Conservation (phyloP, 2,888 invertebrate species). For the Creontiades dilutus region DNA sequence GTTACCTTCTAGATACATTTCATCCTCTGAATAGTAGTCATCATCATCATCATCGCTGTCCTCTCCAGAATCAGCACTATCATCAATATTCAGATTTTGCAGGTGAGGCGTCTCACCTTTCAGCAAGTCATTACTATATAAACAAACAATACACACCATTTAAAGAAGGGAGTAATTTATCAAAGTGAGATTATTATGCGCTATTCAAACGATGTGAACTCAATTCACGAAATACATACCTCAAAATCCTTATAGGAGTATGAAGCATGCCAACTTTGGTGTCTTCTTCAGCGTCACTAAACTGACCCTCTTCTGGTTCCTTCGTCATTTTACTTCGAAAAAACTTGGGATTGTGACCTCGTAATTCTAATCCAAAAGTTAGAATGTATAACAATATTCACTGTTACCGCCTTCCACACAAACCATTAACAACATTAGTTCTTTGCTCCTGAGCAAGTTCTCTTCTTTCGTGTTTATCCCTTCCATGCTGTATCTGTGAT, state of each 20-base stretch:
- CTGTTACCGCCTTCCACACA: too few relatives aligned
- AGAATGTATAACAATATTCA: too few relatives aligned
- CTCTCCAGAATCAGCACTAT: constrained; percentile 54
- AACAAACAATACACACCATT: background rate
- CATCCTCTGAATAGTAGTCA: constrained; percentile 64
- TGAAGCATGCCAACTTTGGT: constrained; percentile 52
- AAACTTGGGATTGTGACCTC: too few relatives aligned
- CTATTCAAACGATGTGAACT: background rate
- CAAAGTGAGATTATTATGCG: too few relatives aligned
- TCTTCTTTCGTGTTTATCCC: too few relatives aligned
- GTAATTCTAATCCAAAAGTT: too few relatives aligned
- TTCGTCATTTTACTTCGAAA: constrained; percentile 47
- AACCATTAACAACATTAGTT: too few relatives aligned
- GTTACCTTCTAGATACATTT: constrained; percentile 56
- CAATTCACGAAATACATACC: background rate
- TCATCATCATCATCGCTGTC: constrained; percentile 70
- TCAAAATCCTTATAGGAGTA: background rate
- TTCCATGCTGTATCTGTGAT: too few relatives aligned
- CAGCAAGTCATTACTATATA: background rate
- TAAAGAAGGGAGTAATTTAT: background rate
- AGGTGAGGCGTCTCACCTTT: constrained; percentile 13
- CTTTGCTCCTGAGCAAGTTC: too few relatives aligned
- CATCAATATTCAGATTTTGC: constrained; percentile 49
- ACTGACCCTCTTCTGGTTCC: constrained; percentile 78
- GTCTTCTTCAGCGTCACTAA: constrained; percentile 79